A percentile compares a stretch with the other conserved stretches of the same genome.
phyloP scores from a whole-genome alignment of 2,797 vertebrate genomes.

The Anas georgica region DNA sequence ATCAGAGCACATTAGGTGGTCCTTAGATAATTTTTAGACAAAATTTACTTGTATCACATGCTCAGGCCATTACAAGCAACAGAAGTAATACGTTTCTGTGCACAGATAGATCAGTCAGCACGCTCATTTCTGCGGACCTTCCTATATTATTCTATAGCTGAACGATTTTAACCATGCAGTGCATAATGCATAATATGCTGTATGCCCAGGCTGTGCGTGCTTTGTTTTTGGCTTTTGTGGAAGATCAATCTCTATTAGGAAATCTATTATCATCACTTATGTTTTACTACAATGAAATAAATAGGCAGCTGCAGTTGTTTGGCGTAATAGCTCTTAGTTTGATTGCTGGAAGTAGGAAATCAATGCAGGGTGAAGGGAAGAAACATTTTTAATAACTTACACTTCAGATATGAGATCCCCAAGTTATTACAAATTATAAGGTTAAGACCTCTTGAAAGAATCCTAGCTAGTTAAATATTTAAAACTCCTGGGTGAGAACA shows the following conservation, averaged over 20 bases:
- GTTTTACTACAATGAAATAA: conserved; percentile 73
- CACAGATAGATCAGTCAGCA: conserved; percentile 16
- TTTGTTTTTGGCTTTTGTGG: conserved; percentile 33
- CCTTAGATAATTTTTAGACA: conserved; percentile 88
- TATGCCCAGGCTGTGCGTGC: not conserved
- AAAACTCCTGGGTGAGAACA: conserved; percentile 78
- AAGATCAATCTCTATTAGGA: conserved; percentile 67
- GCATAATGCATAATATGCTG: not conserved
- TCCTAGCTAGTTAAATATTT: conserved; percentile 81
- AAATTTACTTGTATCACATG: conserved; percentile 83
- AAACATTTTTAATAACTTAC: conserved; percentile 71
- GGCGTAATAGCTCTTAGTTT: conserved; percentile 56
- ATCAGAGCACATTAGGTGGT: conserved; percentile 93
- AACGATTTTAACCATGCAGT: not conserved
- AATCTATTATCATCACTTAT: conserved; percentile 69
- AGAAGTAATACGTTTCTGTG: conserved; percentile 73
- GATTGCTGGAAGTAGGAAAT: conserved; percentile 68
- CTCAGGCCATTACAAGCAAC: conserved; percentile 87
- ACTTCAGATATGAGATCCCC: conserved; percentile 69
- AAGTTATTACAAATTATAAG: conserved; percentile 81
- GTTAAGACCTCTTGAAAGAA: conserved; percentile 78
- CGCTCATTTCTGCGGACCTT: not conserved
- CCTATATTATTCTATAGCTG: not conserved
- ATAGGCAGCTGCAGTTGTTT: conserved; percentile 61
- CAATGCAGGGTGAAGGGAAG: conserved; percentile 69